Base-by-base conservation (phyloP, 2,888 invertebrate genomes). In the Platycnemis pennipes region DNA sequence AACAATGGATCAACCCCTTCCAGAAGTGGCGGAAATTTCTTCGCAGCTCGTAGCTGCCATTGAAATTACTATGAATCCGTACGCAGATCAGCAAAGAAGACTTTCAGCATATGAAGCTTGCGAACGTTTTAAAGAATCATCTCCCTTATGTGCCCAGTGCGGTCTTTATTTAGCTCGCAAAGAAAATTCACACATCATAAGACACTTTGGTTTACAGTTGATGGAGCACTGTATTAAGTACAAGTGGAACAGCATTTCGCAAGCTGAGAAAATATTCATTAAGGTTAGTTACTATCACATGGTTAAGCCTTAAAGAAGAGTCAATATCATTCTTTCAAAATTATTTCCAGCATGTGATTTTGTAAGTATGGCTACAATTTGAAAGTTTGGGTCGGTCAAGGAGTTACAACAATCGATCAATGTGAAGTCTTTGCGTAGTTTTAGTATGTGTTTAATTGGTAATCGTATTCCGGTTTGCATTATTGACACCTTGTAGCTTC, bases 221-320 rank as follows among this genome's bases (percentile, higher is more conserved):
- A 98, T 99, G 97, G 99, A 99, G 96, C 98, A 99, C 96, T 98
- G 98, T 94, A 98, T 99, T 49, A 99, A 99, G 97, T 99, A 98
- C 96, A 97, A 98, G 94, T 99, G 99, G 99, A 98, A 98, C 94
- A 98, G 98, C 95, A 98, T 99, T 95, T 98, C 98, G 7, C 98
- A 98, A 95, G 98, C 98, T 94, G 99, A 99, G 96, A 99, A 99
- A 96, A 97, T 99, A 94, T 98, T 98, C 96, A 98, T 99, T 94
- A 99, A 99, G 97, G 98, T 97, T 96, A 95, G 95, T 95, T 95
- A 19, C 19, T 44, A 44, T 44, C 2, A 7, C 26, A 1, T 63
- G n/a, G 26, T 26, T 63, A 26, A 63, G n/a, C n/a, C n/a, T n/a
- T n/a, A n/a, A n/a, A n/a, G n/a, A n/a, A n/a, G n/a, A n/a, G n/a